These are phyloP conservation scores for Raphicerus campestris DNA, from an alignment of 2,113 vertebrate species.

Conservation along the genomic window DNA sequence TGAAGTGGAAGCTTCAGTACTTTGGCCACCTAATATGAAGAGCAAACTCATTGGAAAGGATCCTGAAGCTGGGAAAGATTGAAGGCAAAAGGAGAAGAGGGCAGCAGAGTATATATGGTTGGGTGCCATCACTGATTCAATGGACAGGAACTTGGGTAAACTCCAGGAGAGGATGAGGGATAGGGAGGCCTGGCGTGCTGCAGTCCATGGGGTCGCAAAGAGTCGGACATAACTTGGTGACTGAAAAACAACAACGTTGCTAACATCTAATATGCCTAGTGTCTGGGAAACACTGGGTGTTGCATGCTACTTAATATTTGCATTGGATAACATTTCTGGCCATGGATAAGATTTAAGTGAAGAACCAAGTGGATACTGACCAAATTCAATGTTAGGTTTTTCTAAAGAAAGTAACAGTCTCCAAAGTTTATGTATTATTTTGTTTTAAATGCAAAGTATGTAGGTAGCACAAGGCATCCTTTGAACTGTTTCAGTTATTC, in stretches of 20 bases:
- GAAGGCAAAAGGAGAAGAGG: neutral
- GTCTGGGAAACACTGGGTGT: slow-evolving; percentile 80
- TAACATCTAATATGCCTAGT: slow-evolving; percentile 87
- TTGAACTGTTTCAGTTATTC: slow-evolving; percentile 56
- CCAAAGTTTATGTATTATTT: slow-evolving; percentile 77
- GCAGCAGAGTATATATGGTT: neutral
- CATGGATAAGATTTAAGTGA: slow-evolving; percentile 81
- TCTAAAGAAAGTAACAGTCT: slow-evolving; percentile 68
- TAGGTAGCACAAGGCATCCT: slow-evolving; percentile 62
- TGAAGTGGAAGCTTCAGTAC: neutral
- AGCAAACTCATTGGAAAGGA: neutral
- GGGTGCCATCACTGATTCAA: neutral
- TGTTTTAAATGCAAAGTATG: slow-evolving; percentile 82
- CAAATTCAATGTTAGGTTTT: slow-evolving; percentile 79
- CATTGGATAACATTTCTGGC: slow-evolving; percentile 88
- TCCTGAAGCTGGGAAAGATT: neutral
- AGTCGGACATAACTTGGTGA: neutral
- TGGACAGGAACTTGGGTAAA: neutral
- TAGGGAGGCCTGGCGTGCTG: neutral
- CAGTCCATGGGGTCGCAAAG: neutral
- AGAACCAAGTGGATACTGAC: neutral
- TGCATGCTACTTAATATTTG: slow-evolving; percentile 73
- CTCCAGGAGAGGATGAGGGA: neutral
- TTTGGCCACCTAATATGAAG: neutral
- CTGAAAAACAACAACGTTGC: slow-evolving; percentile 17